Percentiles rank a stretch among this genome's conserved stretches.
phyloP scores from a whole-genome alignment of 2,888 invertebrate species.

The Podabrus alpinus region DNA sequence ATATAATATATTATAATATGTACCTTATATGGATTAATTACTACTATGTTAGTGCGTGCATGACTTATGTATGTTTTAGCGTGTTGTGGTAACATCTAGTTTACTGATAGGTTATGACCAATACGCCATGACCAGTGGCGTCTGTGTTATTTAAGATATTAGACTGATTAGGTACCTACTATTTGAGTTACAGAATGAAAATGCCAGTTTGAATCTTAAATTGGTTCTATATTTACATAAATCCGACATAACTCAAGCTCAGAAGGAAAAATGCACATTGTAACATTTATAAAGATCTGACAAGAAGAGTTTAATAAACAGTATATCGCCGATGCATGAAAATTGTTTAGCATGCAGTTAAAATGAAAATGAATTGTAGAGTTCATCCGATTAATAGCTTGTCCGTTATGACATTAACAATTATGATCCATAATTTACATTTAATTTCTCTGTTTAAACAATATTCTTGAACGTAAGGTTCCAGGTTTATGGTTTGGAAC shows the following conservation, averaged over 20 bases:
- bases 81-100: too few species aligned
- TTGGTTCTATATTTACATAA: too few species aligned
- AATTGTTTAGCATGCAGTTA: background rate
- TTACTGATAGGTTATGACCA: too few species aligned
- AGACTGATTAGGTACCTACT: too few species aligned
- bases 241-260: background rate
- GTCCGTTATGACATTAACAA: background rate
- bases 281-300: background rate
- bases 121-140: too few species aligned
- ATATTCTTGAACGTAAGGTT: background rate
- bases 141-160: too few species aligned
- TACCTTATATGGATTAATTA: too few species aligned
- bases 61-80: too few species aligned
- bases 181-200: background rate
- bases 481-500: background rate
- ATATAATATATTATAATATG: too few species aligned
- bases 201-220: too few species aligned
- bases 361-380: background rate
- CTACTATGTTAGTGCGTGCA: too few species aligned
- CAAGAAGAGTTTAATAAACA: background rate
- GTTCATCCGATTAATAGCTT: background rate
- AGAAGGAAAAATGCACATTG: background rate
- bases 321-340: background rate
- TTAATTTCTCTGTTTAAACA: background rate
- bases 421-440: background rate